phyloP scores from a whole-genome alignment of 2,888 invertebrate genomes.

The Diarsia dahlii region DNA sequence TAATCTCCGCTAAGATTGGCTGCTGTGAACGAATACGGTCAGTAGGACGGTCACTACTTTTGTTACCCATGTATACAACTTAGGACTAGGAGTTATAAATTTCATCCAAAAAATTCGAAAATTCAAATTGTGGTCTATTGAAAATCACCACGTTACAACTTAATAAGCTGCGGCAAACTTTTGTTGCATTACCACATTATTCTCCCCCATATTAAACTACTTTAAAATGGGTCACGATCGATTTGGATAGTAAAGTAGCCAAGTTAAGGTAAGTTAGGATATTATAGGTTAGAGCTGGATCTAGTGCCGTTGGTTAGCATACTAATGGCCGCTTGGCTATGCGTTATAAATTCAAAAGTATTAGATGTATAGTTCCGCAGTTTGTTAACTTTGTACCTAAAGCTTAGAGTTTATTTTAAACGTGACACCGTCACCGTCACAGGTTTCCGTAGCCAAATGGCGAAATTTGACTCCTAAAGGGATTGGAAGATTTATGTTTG shows the following conservation, averaged over 20 bases:
- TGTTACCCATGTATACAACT: not conserved
- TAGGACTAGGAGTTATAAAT: not conserved
- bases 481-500: too few relatives aligned
- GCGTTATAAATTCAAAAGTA: constrained; percentile 41
- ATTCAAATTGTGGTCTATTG: too few relatives aligned
- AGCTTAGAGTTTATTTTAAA: constrained; percentile 15
- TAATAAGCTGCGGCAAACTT: not conserved
- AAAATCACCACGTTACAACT: too few relatives aligned
- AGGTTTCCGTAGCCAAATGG: not conserved
- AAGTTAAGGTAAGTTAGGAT: constrained; percentile 45
- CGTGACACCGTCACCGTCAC: too few relatives aligned
- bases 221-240: constrained; percentile 70
- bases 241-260: constrained; percentile 63
- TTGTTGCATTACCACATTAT: constrained; percentile 1
- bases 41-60: not conserved
- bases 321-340: constrained; percentile 45
- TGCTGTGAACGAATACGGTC: too few relatives aligned
- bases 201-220: constrained; percentile 2
- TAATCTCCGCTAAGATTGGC: too few relatives aligned
- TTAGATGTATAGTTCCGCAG: constrained; percentile 24
- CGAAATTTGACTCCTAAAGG: not conserved
- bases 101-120: too few relatives aligned
- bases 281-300: constrained; percentile 47
- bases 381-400: constrained; percentile 23
- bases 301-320: constrained; percentile 40